phyloP scores from a whole-genome alignment of 2,888 invertebrate species.

The Phyllotreta cruciferae region DNA sequence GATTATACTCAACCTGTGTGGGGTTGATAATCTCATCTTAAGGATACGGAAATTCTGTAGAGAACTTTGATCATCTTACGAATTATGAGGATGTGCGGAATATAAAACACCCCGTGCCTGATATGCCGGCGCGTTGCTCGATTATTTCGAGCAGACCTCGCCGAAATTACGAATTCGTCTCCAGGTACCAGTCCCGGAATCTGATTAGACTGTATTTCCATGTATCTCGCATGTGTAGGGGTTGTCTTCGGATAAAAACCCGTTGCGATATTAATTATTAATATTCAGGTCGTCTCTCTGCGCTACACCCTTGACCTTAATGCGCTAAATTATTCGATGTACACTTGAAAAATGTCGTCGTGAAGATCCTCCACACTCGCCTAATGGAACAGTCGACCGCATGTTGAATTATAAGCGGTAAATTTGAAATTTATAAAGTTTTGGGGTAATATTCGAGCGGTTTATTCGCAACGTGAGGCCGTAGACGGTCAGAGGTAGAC shows the following conservation, averaged over 20 bases:
- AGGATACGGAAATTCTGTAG: constrained; percentile 57
- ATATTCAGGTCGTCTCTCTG: no score
- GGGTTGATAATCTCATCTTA: constrained; percentile 60
- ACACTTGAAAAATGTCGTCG: no score
- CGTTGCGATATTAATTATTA: no score
- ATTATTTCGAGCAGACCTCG: constrained; percentile 39
- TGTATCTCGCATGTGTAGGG: no score
- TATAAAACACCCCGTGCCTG: constrained; percentile 50
- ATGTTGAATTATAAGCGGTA: constrained; percentile 22
- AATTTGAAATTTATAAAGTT: constrained; percentile 38
- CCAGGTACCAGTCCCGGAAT: constrained; percentile 29
- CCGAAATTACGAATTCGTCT: constrained; percentile 33
- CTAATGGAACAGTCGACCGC: constrained; percentile 10
- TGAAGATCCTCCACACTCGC: no score
- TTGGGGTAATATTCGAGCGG: constrained; percentile 31
- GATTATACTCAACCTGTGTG: constrained; percentile 58
- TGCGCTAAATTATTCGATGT: no score
- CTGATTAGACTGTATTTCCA: constrained; percentile 24
- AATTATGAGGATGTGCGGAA: constrained; percentile 58
- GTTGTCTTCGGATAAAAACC: no score
- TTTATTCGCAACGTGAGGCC: constrained; percentile 32
- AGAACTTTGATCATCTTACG: constrained; percentile 61
- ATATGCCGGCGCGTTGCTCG: constrained; percentile 36
- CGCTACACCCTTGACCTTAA: no score
- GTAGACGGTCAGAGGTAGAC: constrained; percentile 48